Conservation (phyloP, 2,113 vertebrate species). For the Trinectes maculatus region DNA sequence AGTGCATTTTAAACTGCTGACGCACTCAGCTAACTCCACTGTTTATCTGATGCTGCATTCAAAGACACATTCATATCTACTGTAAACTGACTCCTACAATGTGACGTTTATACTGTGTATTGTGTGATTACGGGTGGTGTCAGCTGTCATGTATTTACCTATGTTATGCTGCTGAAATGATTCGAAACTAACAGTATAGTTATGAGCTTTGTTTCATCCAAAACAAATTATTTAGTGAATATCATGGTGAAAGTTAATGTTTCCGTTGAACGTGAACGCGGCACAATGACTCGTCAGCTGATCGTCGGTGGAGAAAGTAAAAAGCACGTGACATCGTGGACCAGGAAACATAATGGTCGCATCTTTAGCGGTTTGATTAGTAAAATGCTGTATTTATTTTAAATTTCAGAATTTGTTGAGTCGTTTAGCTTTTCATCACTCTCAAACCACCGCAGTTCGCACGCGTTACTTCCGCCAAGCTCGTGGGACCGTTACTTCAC, state of each 20-base stretch:
- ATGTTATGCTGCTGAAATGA: too few relatives aligned
- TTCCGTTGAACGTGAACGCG: slow-evolving; percentile 30
- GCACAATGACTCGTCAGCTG: slow-evolving; percentile 37
- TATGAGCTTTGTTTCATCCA: too few relatives aligned
- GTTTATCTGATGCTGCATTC: background rate
- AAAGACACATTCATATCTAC: background rate
- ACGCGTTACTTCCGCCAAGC: background rate
- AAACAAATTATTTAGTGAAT: too few relatives aligned
- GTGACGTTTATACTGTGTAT: too few relatives aligned
- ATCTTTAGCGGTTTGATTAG: background rate
- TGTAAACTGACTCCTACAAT: background rate
- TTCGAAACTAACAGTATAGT: too few relatives aligned
- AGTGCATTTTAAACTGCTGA: background rate
- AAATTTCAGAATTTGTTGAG: too few relatives aligned
- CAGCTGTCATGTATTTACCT: too few relatives aligned
- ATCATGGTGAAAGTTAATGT: too few relatives aligned
- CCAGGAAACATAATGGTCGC: slow-evolving; percentile 78
- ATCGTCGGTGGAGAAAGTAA: accelerated
- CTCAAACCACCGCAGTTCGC: background rate
- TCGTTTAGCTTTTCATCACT: accelerated
- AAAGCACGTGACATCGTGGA: slow-evolving; percentile 43
- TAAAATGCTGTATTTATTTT: too few relatives aligned
- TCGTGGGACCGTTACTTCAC: too few relatives aligned
- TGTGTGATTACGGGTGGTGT: too few relatives aligned
- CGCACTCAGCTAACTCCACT: too few relatives aligned